Base-by-base conservation (phyloP, 2,888 invertebrate species). In the Callimorpha dominula region DNA sequence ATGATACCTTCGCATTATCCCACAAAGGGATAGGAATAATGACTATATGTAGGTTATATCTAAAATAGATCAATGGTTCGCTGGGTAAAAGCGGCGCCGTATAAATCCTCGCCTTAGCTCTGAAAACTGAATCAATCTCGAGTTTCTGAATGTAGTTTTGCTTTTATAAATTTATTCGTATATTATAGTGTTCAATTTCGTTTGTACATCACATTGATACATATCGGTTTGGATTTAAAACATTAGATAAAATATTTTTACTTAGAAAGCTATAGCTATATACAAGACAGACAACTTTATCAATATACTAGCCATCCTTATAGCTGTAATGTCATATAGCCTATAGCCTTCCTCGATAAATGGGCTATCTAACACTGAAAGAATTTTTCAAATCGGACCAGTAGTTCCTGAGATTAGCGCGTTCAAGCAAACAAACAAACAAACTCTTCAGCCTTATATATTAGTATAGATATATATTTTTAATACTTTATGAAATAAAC, bases 1-100 rank as follows among this genome's bases (percentile, higher is more conserved):
- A 78, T 80, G 75, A 84, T 83, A 84, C 78, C 76, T 77, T 64
- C 40, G 73, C 81, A 80, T 82, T 82, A 82, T 80, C 78, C 77
- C 78, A 76, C 82, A 78, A 80, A 78, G 75, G 85, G 85, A 69
- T 76, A 74, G 73, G 77, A 75, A 80, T 80, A 84, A 75, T 73
- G 77, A 77, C 77, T 79, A 31, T 31, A 31, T 31, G 82, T 80
- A 80, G 77, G 76, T 80, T 82, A 84, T 82, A 82, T 84, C 83
- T 82, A 75, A 82, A 82, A 78, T 84, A 76, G 83, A 83, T 84
- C 85, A 82, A 82, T 82, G 65, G 70, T 75, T 69, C 52, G 54
- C 40, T 64, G 66, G 67, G 43, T 70, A 70, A 66, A 40, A 74
- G 46, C 60, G 62, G 62, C n/a, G 7, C 17, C 50, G 20, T 60